A percentile compares a stretch with the other conserved stretches of the same genome.
These are phyloP conservation scores for Herpailurus yagouaroundi DNA, from an alignment of 2,113 vertebrate species.

Conservation along the genomic window DNA sequence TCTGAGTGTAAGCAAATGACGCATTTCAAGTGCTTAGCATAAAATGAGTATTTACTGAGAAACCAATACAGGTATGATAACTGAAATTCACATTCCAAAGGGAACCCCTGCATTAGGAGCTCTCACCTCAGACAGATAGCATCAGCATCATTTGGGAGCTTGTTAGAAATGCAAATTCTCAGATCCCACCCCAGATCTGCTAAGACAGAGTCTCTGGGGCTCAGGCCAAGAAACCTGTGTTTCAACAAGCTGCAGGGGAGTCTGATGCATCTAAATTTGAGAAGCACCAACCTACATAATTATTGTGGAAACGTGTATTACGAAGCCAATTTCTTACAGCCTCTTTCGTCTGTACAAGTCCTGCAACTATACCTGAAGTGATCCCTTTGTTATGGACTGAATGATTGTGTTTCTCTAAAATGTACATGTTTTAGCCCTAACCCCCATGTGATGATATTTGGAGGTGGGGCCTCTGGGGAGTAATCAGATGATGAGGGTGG, in stretches of 20 bases:
- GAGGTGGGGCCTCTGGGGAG: neutral
- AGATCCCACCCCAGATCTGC: neutral
- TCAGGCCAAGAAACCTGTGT: neutral
- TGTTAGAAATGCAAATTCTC: neutral
- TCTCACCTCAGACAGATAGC: neutral
- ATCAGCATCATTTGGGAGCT: neutral
- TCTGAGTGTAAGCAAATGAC: neutral
- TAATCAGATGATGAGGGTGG: neutral
- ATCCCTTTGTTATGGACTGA: neutral
- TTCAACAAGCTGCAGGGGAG: conserved; percentile 6
- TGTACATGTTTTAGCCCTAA: neutral
- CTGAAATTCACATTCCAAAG: neutral
- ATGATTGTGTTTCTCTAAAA: neutral
- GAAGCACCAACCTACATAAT: neutral
- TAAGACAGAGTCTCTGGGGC: neutral
- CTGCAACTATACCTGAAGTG: neutral
- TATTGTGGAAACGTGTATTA: neutral
- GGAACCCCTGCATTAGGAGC: neutral
- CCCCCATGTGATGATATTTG: neutral
- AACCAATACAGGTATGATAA: neutral
- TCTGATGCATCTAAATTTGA: neutral
- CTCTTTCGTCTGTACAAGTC: neutral
- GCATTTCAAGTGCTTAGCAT: neutral
- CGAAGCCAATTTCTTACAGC: neutral
- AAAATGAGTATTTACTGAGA: neutral